These are phyloP conservation scores for Saturnia pavonia DNA, from an alignment of 2,888 invertebrate species.

Conservation along the genomic window DNA sequence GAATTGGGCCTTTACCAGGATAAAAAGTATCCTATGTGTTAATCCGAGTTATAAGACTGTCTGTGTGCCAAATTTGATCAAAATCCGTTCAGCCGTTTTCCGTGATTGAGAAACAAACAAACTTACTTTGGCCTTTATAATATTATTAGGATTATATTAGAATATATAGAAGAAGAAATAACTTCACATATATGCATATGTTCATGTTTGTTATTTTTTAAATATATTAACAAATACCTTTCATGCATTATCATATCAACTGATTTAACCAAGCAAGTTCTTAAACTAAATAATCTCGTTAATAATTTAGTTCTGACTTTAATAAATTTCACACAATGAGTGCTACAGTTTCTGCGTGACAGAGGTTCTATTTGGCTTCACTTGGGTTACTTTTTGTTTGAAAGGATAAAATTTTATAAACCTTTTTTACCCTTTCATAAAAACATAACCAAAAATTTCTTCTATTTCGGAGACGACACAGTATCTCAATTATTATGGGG, in stretches of 20 bases:
- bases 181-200: background rate
- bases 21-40: too few relatives aligned
- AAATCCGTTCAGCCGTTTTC: too few relatives aligned
- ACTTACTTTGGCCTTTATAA: too few relatives aligned
- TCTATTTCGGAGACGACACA: background rate
- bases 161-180: too few relatives aligned
- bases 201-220: background rate
- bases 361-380: background rate
- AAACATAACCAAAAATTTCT: background rate
- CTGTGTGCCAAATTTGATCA: too few relatives aligned
- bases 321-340: constrained; percentile 8
- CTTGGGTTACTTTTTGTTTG: constrained; percentile 1
- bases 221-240: background rate
- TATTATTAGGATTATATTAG: too few relatives aligned
- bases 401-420: constrained; percentile 2
- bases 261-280: background rate
- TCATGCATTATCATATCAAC: background rate
- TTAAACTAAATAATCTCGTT: background rate
- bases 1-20: too few relatives aligned
- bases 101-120: too few relatives aligned
- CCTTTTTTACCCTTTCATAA: background rate
- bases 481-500: background rate
- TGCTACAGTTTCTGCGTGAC: constrained; percentile 4
- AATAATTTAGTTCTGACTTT: constrained; percentile 9
- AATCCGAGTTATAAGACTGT: too few relatives aligned